Evolutionary conservation across 2,888 invertebrate species (phyloP), one percentile per base, ranked within the genome.

Genomic region (Zygaena filipendulae): DNA sequence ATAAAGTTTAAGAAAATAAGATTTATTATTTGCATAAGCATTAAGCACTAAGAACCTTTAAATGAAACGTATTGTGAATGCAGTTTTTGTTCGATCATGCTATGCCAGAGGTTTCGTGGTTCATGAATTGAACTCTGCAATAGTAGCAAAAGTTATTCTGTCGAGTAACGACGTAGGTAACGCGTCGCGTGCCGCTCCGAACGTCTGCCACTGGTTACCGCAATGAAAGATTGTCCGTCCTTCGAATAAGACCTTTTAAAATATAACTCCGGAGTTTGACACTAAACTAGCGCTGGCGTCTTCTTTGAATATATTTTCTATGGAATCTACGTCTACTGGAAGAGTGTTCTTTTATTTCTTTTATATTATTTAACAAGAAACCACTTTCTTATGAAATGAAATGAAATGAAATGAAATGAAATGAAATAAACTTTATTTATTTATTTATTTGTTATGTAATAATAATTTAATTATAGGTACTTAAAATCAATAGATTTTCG

Each of bases 31-130:
- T 24, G 16, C 22, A 27, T 27, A 27, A 33, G 36, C 40, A 47
- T 43, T 38, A 43, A 45, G 39, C 42, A 42, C 42, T 43, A 44
- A 49, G 66, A 64, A 63, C 62, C 66, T 69, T 63, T 58, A 52
- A 62, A 59, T n/a, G n/a, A 52, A 53, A 57, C 45, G 48, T 49
- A 49, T 49, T 50, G 42, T 52, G 52, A 62, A 57, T 54, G 59
- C 53, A 51, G 54, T 59, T 71, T 74, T 75, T 75, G 75, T 75
- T 74, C 74, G 71, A 74, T 74, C 72, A 72, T 63, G 67, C 66
- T 59, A 59, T 47, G 57, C 53, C 49, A 68, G 69, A 69, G 62
- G 64, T 68, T 72, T 67, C 72, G 64, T 70, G 61, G 55, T 52
- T 43, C 53, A 42, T 71, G 63, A 71, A 74, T 67, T 52, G 62